These are phyloP conservation scores for Fulica atra DNA, from an alignment of 2,113 vertebrate species.

Conservation along the genomic window DNA sequence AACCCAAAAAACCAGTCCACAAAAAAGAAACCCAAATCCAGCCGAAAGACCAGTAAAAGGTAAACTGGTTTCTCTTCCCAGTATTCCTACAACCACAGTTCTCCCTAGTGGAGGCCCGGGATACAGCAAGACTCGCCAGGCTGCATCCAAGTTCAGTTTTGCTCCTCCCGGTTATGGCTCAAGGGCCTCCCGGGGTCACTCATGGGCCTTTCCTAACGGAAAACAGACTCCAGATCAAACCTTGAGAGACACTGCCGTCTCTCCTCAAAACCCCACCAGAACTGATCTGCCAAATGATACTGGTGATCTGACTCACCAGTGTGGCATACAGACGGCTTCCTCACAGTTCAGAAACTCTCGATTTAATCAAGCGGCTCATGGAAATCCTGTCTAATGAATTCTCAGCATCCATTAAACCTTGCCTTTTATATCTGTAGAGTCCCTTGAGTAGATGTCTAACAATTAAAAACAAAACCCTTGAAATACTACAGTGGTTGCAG, in stretches of 20 bases:
- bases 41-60: background rate
- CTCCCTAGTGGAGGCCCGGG: conserved; percentile 61
- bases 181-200: background rate
- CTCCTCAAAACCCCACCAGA: background rate
- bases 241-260: background rate
- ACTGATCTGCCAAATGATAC: background rate
- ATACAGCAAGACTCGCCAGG: conserved; percentile 26
- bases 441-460: background rate
- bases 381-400: background rate
- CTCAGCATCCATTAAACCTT: background rate
- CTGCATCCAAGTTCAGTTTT: conserved; percentile 6
- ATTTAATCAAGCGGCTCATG: background rate
- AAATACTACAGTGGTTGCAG: background rate
- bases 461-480: background rate
- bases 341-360: background rate
- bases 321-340: background rate
- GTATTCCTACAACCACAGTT: conserved; percentile 63
- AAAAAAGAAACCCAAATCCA: background rate
- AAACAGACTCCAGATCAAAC: conserved; percentile 3
- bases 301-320: background rate
- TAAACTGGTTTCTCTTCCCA: background rate
- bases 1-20: too few species aligned
- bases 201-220: background rate
- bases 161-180: background rate
- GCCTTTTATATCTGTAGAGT: background rate